phyloP scores from a whole-genome alignment of 2,113 vertebrate genomes.

The Typhlomys cinereus region DNA sequence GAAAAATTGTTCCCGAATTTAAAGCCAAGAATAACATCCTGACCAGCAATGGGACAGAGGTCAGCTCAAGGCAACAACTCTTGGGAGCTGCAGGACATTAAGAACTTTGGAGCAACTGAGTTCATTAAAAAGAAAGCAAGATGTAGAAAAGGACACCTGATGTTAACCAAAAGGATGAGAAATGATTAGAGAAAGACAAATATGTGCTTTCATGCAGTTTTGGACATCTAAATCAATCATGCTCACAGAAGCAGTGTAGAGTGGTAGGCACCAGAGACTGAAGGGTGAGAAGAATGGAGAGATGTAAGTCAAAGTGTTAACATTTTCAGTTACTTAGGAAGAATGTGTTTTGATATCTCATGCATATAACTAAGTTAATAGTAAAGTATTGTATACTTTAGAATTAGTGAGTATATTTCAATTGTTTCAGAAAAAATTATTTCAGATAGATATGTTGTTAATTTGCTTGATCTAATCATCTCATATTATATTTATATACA shows the following conservation, averaged over 20 bases:
- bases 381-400: not conserved
- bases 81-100: constrained; percentile 31
- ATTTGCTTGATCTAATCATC: not conserved
- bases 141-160: not conserved
- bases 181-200: not conserved
- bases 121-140: constrained; percentile 21
- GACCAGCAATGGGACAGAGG: constrained; percentile 70
- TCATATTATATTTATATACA: not conserved
- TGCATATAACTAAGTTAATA: not conserved
- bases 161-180: not conserved
- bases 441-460: not conserved
- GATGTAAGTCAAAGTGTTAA: not conserved
- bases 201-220: not conserved
- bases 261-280: not conserved
- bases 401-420: not conserved
- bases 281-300: not conserved
- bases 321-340: not conserved
- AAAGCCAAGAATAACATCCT: constrained; percentile 79
- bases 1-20: constrained; percentile 67
- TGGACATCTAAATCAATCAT: not conserved
- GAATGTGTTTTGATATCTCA: not conserved
- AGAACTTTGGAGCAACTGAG: constrained; percentile 26
- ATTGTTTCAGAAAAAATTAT: not conserved
- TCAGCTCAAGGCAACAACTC: constrained; percentile 59
- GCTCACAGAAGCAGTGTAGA: not conserved